Percentiles rank a stretch among this genome's conserved stretches.
These are phyloP conservation scores for Hydrozoanthus gracilis DNA, from an alignment of 92 coral and sea anemone genomes.

Conservation along the genomic window DNA sequence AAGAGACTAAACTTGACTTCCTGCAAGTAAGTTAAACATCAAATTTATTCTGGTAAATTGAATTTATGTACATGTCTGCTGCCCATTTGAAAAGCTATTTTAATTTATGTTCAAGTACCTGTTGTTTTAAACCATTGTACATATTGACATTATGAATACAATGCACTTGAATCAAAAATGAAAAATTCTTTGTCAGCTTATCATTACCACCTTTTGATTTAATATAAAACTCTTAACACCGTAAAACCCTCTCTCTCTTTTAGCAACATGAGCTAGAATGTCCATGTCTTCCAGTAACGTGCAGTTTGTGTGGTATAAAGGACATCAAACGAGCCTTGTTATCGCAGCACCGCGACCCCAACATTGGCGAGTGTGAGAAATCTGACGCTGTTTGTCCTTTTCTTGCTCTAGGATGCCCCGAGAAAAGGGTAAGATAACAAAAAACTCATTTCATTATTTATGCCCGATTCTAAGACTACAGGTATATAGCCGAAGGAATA, in stretches of 20 bases:
- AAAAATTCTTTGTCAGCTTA: background rate
- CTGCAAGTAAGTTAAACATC: constrained; percentile 40
- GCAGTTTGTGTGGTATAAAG: constrained; percentile 15
- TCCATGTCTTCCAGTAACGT: background rate
- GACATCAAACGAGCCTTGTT: constrained; percentile 23
- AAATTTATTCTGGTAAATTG: background rate
- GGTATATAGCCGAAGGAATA: no score
- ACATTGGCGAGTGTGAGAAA: constrained; percentile 56
- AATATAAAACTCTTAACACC: background rate
- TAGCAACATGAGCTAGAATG: constrained; percentile 19
- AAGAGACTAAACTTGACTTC: constrained; percentile 29
- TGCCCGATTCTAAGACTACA: no score
- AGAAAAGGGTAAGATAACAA: constrained; percentile 36
- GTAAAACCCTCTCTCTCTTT: background rate
- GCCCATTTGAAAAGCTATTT: background rate
- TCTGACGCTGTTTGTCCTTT: constrained; percentile 56
- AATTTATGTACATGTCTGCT: background rate
- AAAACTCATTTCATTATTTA: background rate
- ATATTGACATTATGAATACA: no score
- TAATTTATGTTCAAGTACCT: background rate
- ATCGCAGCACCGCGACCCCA: constrained; percentile 56
- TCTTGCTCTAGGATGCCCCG: constrained; percentile 44
- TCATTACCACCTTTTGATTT: background rate
- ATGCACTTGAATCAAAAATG: no score
- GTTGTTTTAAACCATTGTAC: no score